A percentile compares a stretch with the other conserved stretches of the same genome.
phyloP scores from a whole-genome alignment of 2,888 invertebrate species.

The Euphydryas editha region DNA sequence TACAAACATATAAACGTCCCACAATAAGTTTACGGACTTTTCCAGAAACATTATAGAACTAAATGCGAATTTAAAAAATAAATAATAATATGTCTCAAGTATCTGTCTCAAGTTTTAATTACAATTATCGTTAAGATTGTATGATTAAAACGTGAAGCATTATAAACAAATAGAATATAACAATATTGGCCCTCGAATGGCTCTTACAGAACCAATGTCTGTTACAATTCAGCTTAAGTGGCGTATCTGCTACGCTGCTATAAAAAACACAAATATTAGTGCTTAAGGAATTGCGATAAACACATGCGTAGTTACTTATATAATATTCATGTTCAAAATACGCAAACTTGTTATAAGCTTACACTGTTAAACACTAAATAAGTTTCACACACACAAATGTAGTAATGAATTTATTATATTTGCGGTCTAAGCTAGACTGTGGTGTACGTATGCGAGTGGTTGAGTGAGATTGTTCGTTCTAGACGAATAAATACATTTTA shows the following conservation, averaged over 20 bases:
- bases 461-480: neutral
- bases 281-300: neutral
- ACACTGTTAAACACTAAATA: neutral
- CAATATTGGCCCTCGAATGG: neutral
- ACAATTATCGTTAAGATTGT: neutral
- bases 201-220: neutral
- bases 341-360: neutral
- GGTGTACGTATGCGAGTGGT: neutral
- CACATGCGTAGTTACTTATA: neutral
- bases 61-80: neutral
- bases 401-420: slow-evolving; percentile 12
- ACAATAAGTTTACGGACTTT: too few relatives aligned
- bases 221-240: neutral
- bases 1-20: too few relatives aligned
- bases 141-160: neutral
- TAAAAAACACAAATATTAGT: neutral
- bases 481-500: slow-evolving; percentile 5
- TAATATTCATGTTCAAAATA: neutral
- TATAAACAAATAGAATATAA: slow-evolving; percentile 2
- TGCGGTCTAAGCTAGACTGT: slow-evolving; percentile 3
- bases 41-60: too few relatives aligned
- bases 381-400: slow-evolving; percentile 3
- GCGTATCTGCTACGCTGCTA: too few relatives aligned
- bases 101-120: neutral
- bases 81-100: neutral